Evolutionary conservation across 2,888 invertebrate species (phyloP), one percentile per base, ranked within the genome.

Genomic region (Rotaria sp.): DNA sequence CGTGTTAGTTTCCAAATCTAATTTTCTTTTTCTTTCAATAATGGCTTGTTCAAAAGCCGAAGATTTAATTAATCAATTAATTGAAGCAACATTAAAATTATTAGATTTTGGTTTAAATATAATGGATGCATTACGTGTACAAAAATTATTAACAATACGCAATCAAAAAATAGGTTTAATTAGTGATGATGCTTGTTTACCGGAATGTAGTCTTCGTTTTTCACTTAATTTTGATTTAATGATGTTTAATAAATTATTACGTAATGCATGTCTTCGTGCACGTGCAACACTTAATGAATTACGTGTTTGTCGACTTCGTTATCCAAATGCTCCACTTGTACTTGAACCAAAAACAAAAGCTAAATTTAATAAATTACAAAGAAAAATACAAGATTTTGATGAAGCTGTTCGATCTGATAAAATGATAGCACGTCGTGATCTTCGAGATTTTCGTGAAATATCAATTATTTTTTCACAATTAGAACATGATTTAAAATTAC

Each of bases 171-270:
- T 84, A 24, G 50, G 84, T 38, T 52, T 84, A 84, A 55, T 52
- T n/a, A 50, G 50, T 84, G 84, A 84, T 84, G 84, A 84, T 55
- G 50, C 84, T n/a, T 52, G 50, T 21, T 26, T 84, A 38, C 84
- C 84, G 2, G 84, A 84, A 84, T 84, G 84, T 84, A 84, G 55
- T 55, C 45, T 84, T 30, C 52, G 84, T 21, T 84, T 84, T 84
- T 45, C 35, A 10, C 38, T 84, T 24, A 84, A 55, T 84, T 84
- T 84, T 45, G 84, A 84, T 38, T 52, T 84, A 38, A 55, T 55
- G 50, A 52, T 84, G 55, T 84, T 84, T 38, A 50, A 55, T 38
- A 84, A 84, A 52, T 52, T 84, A 55, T n/a, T 84, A 35, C 50
- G 84, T 13, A 38, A 15, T 24, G 84, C 84, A 13, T 84, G 84